A percentile compares a stretch with the other conserved stretches of the same genome.
Conservation (phyloP, 1,140 invertebrate genomes). For the Laupala kohalensis region DNA sequence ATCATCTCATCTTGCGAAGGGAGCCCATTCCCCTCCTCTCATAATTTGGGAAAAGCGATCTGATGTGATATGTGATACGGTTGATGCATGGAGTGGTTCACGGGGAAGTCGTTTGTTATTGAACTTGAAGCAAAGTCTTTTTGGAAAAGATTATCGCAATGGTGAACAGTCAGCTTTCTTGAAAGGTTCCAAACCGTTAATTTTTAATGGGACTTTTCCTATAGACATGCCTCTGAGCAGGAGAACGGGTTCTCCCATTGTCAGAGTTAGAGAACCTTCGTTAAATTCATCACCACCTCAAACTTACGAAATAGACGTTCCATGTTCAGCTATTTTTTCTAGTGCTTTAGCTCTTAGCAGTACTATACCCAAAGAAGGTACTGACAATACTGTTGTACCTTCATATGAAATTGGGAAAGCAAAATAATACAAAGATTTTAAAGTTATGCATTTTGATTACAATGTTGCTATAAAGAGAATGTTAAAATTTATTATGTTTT, state of each 20-base stretch:
- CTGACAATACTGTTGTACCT: not conserved
- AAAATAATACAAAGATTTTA: not conserved
- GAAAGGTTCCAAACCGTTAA: slow-evolving; percentile 40
- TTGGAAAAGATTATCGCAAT: slow-evolving; percentile 3
- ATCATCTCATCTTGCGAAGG: not conserved
- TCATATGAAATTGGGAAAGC: not conserved
- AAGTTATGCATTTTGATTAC: no score
- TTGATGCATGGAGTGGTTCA: slow-evolving; percentile 39
- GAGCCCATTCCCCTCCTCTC: not conserved
- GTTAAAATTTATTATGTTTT: no score
- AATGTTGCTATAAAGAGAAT: no score
- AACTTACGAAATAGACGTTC: slow-evolving; percentile 47
- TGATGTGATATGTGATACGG: slow-evolving; percentile 43
- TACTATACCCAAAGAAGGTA: not conserved
- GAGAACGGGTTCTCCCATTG: not conserved
- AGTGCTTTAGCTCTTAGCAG: not conserved
- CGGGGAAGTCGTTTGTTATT: slow-evolving; percentile 1
- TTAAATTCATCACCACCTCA: slow-evolving; percentile 32
- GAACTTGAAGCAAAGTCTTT: slow-evolving; percentile 10
- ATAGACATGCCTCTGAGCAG: slow-evolving; percentile 39
- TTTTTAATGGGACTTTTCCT: slow-evolving; percentile 70
- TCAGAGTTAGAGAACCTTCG: slow-evolving; percentile 19
- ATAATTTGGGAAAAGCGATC: slow-evolving; percentile 4
- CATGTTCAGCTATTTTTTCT: slow-evolving; percentile 19
- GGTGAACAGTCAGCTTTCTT: not conserved